A percentile compares a stretch with the other conserved stretches of the same genome.
Conservation (phyloP, 2,888 invertebrate species). For the Apoda limacodes region DNA sequence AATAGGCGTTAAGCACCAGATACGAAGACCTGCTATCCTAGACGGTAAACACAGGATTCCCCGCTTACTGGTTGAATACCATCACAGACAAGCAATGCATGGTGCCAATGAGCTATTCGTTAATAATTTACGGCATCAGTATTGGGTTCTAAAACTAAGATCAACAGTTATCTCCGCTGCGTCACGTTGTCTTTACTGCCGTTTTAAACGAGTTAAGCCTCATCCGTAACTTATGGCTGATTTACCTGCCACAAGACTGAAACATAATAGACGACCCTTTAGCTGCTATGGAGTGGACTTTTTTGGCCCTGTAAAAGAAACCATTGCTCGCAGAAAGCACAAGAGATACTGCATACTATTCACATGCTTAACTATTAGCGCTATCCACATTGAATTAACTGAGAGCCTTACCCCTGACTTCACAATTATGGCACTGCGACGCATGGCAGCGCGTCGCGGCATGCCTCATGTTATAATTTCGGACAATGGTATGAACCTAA, state of each 20-base stretch:
- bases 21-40: conserved; percentile 18
- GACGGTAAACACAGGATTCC: conserved; percentile 10
- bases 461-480: conserved; percentile 3
- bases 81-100: conserved; percentile 9
- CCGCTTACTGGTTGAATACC: conserved; percentile 13
- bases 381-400: no score
- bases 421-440: conserved; percentile 6
- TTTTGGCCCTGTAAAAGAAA: conserved; percentile 4
- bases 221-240: no score
- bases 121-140: conserved; percentile 8
- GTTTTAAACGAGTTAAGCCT: no score
- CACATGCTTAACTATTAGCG: conserved; percentile 4
- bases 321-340: conserved; percentile 2
- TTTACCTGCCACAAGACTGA: conserved; percentile 2
- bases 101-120: conserved; percentile 12
- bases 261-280: conserved; percentile 7
- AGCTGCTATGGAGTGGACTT: conserved; percentile 2
- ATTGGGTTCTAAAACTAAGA: no score
- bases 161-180: no score
- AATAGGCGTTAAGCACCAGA: conserved; percentile 7
- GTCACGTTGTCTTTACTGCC: no score
- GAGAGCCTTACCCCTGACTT: conserved; percentile 7
- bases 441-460: conserved; percentile 9
- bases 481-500: conserved; percentile 10
- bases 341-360: conserved; percentile 5